A percentile compares a stretch with the other conserved stretches of the same genome.
phyloP scores from a whole-genome alignment of 2,888 invertebrate genomes.

The Metallyticus violacea region DNA sequence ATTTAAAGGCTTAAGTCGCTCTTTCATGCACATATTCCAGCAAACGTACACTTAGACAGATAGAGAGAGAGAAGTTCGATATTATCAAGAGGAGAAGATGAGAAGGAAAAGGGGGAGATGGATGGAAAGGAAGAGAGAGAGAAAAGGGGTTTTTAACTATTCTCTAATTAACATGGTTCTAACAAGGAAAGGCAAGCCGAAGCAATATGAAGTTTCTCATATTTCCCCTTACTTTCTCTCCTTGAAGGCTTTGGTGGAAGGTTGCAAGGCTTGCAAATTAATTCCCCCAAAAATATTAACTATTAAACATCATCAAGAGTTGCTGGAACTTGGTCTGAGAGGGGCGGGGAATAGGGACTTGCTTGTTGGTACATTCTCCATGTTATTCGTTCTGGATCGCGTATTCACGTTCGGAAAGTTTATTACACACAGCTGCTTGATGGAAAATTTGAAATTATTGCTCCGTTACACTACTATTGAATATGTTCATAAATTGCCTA shows the following conservation, averaged over 20 bases:
- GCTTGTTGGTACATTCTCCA: neutral
- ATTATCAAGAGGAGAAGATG: conserved; percentile 1
- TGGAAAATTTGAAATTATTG: no score
- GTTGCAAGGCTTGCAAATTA: conserved; percentile 39
- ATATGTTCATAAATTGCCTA: no score
- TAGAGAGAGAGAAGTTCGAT: conserved; percentile 3
- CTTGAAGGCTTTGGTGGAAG: neutral
- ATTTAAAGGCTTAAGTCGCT: neutral
- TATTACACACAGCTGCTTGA: neutral
- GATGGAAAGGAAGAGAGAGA: neutral
- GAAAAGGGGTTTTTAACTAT: conserved; percentile 19
- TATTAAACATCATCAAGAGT: conserved; percentile 34
- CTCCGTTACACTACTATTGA: no score
- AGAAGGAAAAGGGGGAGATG: neutral
- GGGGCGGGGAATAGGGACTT: no score
- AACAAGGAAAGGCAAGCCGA: conserved; percentile 22
- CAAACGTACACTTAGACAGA: neutral
- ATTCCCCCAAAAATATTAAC: conserved; percentile 41
- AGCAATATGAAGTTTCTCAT: conserved; percentile 35
- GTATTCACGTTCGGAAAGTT: neutral
- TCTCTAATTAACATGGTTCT: conserved; percentile 31
- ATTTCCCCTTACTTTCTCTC: conserved; percentile 35
- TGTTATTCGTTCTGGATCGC: neutral
- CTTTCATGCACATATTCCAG: neutral
- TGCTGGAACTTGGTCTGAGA: neutral